A percentile compares a stretch with the other conserved stretches of the same genome.
These are phyloP conservation scores for Callosobruchus maculatus DNA, from an alignment of 2,888 invertebrate genomes.

Conservation along the genomic window DNA sequence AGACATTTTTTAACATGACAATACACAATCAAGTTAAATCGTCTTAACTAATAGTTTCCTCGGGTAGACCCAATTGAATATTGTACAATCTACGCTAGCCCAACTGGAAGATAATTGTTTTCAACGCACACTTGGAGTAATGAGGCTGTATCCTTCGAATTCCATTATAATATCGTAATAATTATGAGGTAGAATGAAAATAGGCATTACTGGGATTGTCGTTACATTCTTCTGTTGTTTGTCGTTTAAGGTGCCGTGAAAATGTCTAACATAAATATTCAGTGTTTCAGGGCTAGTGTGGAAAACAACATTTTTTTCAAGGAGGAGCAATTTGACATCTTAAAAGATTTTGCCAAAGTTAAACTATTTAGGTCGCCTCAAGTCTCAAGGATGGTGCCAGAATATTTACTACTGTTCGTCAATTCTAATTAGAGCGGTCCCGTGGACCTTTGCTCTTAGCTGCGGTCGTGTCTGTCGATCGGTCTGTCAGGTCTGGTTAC, in stretches of 20 bases:
- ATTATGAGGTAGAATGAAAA: not conserved
- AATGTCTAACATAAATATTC: too few relatives aligned
- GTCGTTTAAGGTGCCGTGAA: not conserved
- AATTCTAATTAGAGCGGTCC: too few relatives aligned
- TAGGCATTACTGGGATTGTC: not conserved
- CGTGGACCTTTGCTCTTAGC: too few relatives aligned
- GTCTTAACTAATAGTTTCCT: not conserved
- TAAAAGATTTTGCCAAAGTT: too few relatives aligned
- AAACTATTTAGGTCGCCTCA: too few relatives aligned
- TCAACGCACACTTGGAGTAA: not conserved
- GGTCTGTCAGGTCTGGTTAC: too few relatives aligned
- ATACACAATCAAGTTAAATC: not conserved
- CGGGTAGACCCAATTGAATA: not conserved
- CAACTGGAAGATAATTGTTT: not conserved
- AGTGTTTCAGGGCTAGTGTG: too few relatives aligned
- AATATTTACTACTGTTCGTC: too few relatives aligned
- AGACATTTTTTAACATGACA: not conserved
- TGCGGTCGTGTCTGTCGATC: too few relatives aligned
- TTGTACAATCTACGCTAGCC: not conserved
- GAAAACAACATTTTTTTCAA: too few relatives aligned
- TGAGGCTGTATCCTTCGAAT: not conserved
- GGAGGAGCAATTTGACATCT: too few relatives aligned
- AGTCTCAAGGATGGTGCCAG: too few relatives aligned
- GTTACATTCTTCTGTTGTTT: not conserved
- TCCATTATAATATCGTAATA: not conserved